Percentiles rank a stretch among this genome's conserved stretches.
Conservation (phyloP, 2,888 invertebrate species). For the Piscicola geometra region DNA sequence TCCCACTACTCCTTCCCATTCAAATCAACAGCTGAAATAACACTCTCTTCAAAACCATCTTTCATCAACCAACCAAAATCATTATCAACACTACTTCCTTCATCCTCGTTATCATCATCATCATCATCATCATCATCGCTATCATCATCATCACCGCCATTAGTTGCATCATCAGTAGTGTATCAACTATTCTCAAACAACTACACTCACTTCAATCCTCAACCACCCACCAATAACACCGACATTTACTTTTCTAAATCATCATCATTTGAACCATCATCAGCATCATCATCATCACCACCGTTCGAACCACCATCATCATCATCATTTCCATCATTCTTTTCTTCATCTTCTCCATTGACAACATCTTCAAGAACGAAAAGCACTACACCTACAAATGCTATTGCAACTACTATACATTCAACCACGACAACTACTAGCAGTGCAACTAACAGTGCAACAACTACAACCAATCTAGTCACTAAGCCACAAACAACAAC, state of each 20-base stretch:
- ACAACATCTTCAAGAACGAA: too few species aligned
- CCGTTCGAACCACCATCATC: too few species aligned
- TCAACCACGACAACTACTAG: too few species aligned
- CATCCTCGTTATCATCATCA: constrained; percentile 14
- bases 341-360: too few species aligned
- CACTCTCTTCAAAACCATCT: background rate
- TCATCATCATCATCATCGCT: background rate
- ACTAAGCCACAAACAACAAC: too few species aligned
- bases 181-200: background rate
- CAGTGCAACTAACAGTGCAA: too few species aligned
- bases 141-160: constrained; percentile 8
- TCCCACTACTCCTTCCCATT: background rate
- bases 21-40: background rate
- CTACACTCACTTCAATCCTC: background rate
- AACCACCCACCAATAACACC: background rate
- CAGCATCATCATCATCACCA: background rate
- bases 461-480: too few species aligned
- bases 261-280: background rate
- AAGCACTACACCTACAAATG: too few species aligned
- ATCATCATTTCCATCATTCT: too few species aligned
- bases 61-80: background rate
- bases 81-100: background rate
- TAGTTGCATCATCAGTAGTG: background rate
- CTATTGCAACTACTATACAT: too few species aligned
- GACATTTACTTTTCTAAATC: too few species aligned